Evolutionary conservation across 2,888 invertebrate genomes (phyloP).

Genomic region (Cryptocheilus praepositus): DNA sequence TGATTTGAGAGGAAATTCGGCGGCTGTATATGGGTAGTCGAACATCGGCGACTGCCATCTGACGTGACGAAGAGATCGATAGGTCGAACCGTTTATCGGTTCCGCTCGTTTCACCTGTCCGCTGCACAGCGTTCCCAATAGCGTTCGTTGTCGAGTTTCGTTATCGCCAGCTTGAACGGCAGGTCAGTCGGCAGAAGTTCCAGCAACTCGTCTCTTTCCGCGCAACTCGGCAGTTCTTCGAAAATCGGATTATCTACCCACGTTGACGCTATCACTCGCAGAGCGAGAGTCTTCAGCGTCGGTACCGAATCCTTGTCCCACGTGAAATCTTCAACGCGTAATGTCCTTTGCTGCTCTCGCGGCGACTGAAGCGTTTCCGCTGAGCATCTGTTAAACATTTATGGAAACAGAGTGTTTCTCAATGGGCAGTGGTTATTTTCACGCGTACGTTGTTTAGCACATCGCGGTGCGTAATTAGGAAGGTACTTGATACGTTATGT

Average conservation of each 20-base stretch:
- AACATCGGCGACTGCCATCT: too few relatives aligned
- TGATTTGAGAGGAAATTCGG: too few relatives aligned
- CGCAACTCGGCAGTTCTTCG: constrained; percentile 76
- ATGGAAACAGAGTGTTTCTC: neutral
- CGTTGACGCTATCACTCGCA: constrained; percentile 52
- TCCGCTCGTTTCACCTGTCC: constrained; percentile 55
- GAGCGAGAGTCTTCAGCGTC: constrained; percentile 60
- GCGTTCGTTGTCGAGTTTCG: constrained; percentile 76
- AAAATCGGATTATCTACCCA: constrained; percentile 77
- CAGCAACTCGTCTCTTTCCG: constrained; percentile 78
- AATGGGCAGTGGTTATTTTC: too few relatives aligned
- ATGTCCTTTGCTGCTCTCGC: constrained; percentile 51
- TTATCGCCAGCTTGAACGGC: constrained; percentile 75
- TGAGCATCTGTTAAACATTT: constrained; percentile 59
- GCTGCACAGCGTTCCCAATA: constrained; percentile 80
- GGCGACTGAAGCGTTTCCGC: constrained; percentile 54
- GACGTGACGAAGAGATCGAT: too few relatives aligned
- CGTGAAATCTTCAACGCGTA: constrained; percentile 60
- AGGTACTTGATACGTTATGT: too few relatives aligned
- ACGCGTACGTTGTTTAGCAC: too few relatives aligned
- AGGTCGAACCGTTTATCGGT: too few relatives aligned
- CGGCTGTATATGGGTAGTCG: too few relatives aligned
- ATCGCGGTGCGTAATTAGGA: too few relatives aligned
- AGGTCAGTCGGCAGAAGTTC: constrained; percentile 80
- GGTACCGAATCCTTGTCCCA: constrained; percentile 62